Conservation (phyloP, 2,888 invertebrate species). For the Rhopalosiphum nymphaeae region DNA sequence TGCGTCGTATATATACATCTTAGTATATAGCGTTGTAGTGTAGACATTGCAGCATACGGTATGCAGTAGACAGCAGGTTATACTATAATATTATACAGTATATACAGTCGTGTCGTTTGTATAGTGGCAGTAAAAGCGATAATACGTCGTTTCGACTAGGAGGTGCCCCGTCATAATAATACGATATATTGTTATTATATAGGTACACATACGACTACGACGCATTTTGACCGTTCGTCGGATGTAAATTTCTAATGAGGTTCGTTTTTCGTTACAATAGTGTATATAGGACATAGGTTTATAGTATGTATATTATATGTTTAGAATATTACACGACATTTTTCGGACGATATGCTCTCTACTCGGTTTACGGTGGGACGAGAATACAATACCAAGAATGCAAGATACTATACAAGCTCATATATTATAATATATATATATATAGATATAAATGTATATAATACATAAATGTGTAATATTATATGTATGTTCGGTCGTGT, state of each 20-base stretch:
- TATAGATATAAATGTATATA: neutral
- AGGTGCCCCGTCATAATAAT: neutral
- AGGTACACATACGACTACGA: neutral
- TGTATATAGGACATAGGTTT: neutral
- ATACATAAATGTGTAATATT: neutral
- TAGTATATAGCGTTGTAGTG: neutral
- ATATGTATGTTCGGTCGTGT: neutral
- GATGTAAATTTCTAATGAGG: constrained; percentile 2
- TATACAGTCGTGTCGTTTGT: neutral
- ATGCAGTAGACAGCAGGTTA: neutral
- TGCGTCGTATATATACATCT: neutral
- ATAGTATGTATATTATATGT: neutral
- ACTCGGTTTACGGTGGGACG: neutral
- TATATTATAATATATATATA: neutral
- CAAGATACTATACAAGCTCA: neutral
- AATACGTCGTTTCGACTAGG: neutral
- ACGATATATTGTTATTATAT: neutral
- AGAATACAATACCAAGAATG: neutral
- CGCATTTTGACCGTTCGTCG: neutral
- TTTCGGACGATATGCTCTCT: neutral
- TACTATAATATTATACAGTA: neutral
- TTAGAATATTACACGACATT: neutral
- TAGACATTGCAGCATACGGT: neutral
- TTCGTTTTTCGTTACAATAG: neutral
- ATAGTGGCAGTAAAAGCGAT: neutral